Base-by-base conservation (phyloP, 2,888 invertebrate genomes). In the Ypsolopha sequella region DNA sequence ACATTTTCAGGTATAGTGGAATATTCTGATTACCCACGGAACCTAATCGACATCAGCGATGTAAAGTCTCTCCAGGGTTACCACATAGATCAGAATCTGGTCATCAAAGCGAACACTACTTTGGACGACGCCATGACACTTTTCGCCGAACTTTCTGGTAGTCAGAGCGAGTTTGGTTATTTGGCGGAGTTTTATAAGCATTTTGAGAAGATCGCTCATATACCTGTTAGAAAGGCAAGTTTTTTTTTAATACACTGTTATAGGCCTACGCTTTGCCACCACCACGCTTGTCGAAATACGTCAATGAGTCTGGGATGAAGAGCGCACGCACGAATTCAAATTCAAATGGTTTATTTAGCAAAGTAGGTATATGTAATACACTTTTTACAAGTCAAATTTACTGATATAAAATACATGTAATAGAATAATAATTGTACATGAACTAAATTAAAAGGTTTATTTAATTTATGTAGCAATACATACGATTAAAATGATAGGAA, bases 211-310 rank as follows among this genome's bases (percentile, higher is more conserved):
- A 84, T 92, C 10, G 92, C 91, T 11, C 90, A 89, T 64, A 82
- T 89, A 39, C 88, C 90, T 8, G 89, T 92, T 8, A 80, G 92
- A 66, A 91, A 91, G 74, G 90, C 90, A 61, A 68, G 74, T 65
- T 34, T 35, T 9, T 47, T 47, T 48, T 38, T 36, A 38, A 36
- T 9, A 9, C 11, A 24, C 24, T 24, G 4, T 4, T 24, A n/a
- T n/a, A n/a, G n/a, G n/a, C 24, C 4, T 24, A 24, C 24, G 2
- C 24, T 24, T 24, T 24, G 4, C 24, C 24, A 24, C 24, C 24
- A 24, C 2, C 24, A 24, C 4, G 24, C 24, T 4, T 4, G 24
- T 3, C 24, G 4, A 4, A 24, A 24, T 24, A 4, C 24, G 24
- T 4, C 4, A 4, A 24, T 24, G 4, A 4, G 4, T 4, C 24